phyloP scores from a whole-genome alignment of 2,797 vertebrate species.

The Cuculus canorus region DNA sequence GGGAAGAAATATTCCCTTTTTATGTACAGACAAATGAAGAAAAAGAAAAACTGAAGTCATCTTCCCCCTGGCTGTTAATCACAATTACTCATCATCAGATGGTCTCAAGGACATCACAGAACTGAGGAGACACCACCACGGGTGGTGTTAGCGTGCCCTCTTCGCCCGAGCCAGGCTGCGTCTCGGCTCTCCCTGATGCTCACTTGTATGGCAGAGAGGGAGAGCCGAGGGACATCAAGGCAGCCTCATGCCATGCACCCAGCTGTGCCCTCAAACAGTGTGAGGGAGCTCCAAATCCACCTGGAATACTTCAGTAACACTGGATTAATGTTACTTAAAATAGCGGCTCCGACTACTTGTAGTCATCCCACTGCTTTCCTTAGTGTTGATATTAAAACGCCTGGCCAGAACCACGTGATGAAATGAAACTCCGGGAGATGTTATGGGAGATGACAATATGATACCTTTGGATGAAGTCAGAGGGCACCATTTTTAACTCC shows the following conservation, averaged over 20 bases:
- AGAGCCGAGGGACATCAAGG: background rate
- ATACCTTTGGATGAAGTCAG: constrained; percentile 16
- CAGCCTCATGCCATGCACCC: background rate
- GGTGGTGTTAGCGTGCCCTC: background rate
- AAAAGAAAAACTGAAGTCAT: background rate
- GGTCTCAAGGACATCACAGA: background rate
- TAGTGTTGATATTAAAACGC: background rate
- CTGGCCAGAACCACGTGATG: background rate
- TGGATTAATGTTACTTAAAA: background rate
- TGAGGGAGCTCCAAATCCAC: background rate
- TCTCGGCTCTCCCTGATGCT: background rate
- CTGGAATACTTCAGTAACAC: background rate
- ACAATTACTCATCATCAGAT: background rate
- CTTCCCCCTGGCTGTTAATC: background rate
- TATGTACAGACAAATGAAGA: background rate
- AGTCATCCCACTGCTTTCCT: background rate
- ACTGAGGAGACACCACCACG: background rate
- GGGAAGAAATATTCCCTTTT: background rate
- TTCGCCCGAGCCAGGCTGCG: background rate
- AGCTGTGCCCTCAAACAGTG: background rate
- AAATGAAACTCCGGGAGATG: background rate
- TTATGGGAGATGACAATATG: constrained; percentile 25
- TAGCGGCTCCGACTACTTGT: background rate
- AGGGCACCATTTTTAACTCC: constrained; percentile 15
- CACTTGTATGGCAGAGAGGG: background rate